Evolutionary conservation across 2,888 invertebrate genomes (phyloP), one percentile per base, ranked within the genome.

Genomic region (Apomyelois bistriatella): DNA sequence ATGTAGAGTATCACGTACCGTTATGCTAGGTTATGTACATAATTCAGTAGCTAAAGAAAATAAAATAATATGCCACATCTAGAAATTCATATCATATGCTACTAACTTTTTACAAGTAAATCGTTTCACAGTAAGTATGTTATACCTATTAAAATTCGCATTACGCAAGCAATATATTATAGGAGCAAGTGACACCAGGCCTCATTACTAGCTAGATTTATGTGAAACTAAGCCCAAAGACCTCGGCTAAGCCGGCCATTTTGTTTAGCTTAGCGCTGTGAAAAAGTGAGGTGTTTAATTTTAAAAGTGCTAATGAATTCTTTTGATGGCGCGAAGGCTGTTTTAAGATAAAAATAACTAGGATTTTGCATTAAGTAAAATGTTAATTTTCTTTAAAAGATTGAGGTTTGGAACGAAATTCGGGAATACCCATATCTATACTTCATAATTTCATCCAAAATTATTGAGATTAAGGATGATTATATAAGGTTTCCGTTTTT

Each of bases 261-360:
- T 43, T 43, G 43, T 43, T 43, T 30, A 30, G 43, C 43, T 43
- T 43, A 43, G 12, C 28, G 43, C 13, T 9, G 28, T 30, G 61
- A 58, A 61, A 63, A 59, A 54, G 58, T 54, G 22, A 48, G 17
- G 15, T 35, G 48, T 48, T 22, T 43, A 30, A 30, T 30, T 13
- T 12, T 13, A 28, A 43, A 43, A 30, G 43, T 30, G 43, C 30
- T 43, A 43, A 43, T 43, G 43, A 43, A 43, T 43, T 43, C 43
- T 43, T 43, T 43, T 43, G 43, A 30, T 43, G 41, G 16, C 17
- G 43, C 13, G n/a, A 30, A 43, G 43, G 30, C 30, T 28, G 17
- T 1, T 17, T 22, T 41, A 41, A 41, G n/a, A 5, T 41, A n/a
- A 16, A 41, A 41, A 16, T 41, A 41, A 41, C 17, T 41, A 41